Conservation (phyloP, 2,797 vertebrate species). For the Linurgus olivaceus region DNA sequence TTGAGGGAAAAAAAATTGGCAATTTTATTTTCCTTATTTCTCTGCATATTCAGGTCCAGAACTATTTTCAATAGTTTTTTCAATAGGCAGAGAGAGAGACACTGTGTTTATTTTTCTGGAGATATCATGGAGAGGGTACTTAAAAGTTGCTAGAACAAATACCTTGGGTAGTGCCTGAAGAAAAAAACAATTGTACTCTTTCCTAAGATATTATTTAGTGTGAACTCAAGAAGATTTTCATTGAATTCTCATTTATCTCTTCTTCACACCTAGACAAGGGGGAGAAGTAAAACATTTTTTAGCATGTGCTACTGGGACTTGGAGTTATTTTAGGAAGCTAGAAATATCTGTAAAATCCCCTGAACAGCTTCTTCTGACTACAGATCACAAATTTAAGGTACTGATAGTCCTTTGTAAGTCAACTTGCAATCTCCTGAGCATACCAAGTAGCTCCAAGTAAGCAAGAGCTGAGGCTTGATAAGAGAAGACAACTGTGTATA, state of each 20-base stretch:
- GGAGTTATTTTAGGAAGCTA: neutral
- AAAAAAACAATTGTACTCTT: neutral
- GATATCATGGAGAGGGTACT: neutral
- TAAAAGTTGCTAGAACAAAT: neutral
- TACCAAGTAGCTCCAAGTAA: neutral
- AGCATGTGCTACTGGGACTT: neutral
- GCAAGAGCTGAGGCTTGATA: neutral
- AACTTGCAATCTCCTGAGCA: neutral
- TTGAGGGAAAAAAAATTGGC: rapidly evolving
- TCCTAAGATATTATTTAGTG: neutral
- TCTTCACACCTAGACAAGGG: neutral
- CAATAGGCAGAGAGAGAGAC: neutral
- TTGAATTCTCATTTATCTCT: neutral
- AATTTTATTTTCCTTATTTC: neutral
- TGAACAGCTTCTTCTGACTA: neutral
- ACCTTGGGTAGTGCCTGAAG: neutral
- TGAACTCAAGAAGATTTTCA: neutral
- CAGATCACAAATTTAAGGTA: neutral
- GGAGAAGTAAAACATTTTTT: neutral
- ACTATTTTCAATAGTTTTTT: neutral
- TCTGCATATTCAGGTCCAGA: neutral
- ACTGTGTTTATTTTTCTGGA: neutral
- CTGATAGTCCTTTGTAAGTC: neutral
- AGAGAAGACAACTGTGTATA: neutral
- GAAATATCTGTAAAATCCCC: neutral